Evolutionary conservation across 2,797 vertebrate genomes (phyloP).

Genomic region (Adrianichthys oophorus): DNA sequence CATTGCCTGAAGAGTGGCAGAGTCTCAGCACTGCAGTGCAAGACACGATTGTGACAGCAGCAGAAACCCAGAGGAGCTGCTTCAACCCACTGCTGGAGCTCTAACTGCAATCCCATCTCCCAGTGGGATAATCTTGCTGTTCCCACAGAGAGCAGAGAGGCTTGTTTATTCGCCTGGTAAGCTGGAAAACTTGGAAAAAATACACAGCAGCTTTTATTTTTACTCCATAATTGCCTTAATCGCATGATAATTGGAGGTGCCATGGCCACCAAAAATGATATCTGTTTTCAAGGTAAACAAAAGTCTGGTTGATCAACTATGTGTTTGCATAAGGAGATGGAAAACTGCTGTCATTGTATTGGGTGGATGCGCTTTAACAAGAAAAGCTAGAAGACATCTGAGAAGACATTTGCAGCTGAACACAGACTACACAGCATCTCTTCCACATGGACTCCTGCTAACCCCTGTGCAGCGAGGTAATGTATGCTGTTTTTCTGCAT

Average conservation of each 20-base stretch:
- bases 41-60: conserved; percentile 44
- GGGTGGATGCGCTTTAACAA: conserved; percentile 34
- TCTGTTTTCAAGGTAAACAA: conserved; percentile 21
- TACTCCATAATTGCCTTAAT: conserved; percentile 6
- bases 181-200: conserved; percentile 14
- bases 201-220: conserved; percentile 2
- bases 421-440: conserved; percentile 44
- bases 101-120: conserved; percentile 52
- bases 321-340: conserved; percentile 5
- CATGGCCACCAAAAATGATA: not conserved
- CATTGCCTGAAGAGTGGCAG: conserved; percentile 29
- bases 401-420: conserved; percentile 35
- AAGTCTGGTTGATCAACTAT: conserved; percentile 14
- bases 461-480: conserved; percentile 42
- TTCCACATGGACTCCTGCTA: conserved; percentile 35
- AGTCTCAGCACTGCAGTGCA: conserved; percentile 55
- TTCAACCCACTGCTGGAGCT: conserved; percentile 48
- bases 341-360: conserved; percentile 23
- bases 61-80: conserved; percentile 52
- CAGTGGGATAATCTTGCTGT: conserved; percentile 29
- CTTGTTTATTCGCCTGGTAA: conserved; percentile 22
- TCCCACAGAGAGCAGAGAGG: conserved; percentile 19
- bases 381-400: conserved; percentile 13
- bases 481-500: conserved; percentile 54
- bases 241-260: not conserved